A percentile compares a stretch with the other conserved stretches of the same genome.
Conservation (phyloP, 2,888 invertebrate species). For the Eubasilissa splendida region DNA sequence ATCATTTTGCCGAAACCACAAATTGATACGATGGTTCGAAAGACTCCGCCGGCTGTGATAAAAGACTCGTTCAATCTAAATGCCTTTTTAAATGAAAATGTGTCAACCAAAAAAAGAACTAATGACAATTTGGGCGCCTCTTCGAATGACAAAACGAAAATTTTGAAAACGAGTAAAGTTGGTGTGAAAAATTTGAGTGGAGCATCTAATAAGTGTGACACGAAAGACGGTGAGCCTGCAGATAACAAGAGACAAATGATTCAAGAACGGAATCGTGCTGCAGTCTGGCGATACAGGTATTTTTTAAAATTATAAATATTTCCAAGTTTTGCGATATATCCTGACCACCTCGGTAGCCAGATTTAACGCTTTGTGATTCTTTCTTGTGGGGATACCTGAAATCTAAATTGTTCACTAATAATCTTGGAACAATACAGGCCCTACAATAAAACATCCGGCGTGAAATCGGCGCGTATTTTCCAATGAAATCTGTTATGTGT, state of each 20-base stretch:
- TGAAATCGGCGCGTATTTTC: too few species aligned
- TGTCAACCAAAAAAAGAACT: background rate
- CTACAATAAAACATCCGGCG: too few species aligned
- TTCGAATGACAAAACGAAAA: conserved; percentile 1
- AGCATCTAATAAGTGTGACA: background rate
- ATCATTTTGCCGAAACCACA: conserved; percentile 4
- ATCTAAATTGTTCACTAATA: too few species aligned
- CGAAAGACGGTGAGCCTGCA: background rate
- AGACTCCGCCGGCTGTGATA: background rate
- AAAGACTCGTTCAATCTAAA: conserved; percentile 13
- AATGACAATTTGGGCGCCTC: too few species aligned
- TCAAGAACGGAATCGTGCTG: conserved; percentile 52
- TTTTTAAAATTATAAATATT: background rate
- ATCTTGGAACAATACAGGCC: too few species aligned
- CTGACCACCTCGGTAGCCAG: too few species aligned
- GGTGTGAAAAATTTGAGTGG: too few species aligned
- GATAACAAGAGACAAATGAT: conserved; percentile 30
- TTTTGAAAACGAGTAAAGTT: background rate
- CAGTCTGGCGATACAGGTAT: conserved; percentile 56
- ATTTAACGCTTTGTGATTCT: too few species aligned
- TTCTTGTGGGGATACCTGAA: too few species aligned
- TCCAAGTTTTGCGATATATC: too few species aligned
- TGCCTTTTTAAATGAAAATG: background rate
- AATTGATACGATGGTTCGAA: background rate
- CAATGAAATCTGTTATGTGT: too few species aligned